Percentiles rank a stretch among this genome's conserved stretches.
Evolutionary conservation across 2,113 vertebrate genomes (phyloP).

Genomic region (Ictalurus furcatus): DNA sequence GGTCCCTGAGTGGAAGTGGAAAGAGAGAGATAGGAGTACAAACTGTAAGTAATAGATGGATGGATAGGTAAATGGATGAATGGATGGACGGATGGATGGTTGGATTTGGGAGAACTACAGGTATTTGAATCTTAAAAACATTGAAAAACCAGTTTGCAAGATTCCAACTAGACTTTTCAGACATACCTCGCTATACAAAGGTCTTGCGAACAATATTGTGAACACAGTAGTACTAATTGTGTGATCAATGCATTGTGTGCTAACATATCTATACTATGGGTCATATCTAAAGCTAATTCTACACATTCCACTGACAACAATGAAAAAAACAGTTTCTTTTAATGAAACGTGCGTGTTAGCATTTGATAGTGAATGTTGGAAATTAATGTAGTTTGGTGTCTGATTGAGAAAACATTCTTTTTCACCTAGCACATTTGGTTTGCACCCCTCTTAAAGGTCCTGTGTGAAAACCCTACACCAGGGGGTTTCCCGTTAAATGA

Average conservation of each 20-base stretch:
- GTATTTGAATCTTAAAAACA: background rate
- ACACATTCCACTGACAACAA: too few relatives aligned
- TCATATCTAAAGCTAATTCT: background rate
- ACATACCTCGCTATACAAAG: background rate
- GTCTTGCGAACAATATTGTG: background rate
- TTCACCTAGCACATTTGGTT: too few relatives aligned
- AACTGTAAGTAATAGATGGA: background rate
- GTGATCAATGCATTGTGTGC: background rate
- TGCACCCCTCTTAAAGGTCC: too few relatives aligned
- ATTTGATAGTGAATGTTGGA: too few relatives aligned
- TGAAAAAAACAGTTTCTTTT: too few relatives aligned
- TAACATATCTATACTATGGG: background rate
- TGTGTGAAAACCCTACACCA: too few relatives aligned
- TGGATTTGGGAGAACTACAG: background rate
- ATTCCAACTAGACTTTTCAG: background rate
- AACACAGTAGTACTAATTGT: background rate
- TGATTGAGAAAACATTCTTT: too few relatives aligned
- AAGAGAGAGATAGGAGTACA: background rate
- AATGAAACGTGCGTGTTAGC: too few relatives aligned
- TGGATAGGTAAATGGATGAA: background rate
- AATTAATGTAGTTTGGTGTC: too few relatives aligned
- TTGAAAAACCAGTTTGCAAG: background rate
- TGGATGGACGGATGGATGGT: background rate
- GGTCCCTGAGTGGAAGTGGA: constrained; percentile 1
- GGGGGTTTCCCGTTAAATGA: too few relatives aligned